phyloP scores from a whole-genome alignment of 2,113 vertebrate species.

The Lampris megalopsis region DNA sequence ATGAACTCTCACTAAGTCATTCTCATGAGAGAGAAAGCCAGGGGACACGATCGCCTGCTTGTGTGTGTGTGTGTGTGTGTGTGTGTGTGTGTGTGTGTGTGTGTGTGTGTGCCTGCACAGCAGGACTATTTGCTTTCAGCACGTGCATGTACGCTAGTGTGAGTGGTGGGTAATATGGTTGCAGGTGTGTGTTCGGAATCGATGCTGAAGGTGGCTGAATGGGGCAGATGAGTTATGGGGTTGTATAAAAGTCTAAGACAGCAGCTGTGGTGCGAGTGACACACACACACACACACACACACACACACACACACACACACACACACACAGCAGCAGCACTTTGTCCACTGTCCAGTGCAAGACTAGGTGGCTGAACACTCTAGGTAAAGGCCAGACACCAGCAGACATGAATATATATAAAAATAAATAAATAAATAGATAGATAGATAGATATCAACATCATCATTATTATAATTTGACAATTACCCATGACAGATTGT shows the following conservation, averaged over 20 bases:
- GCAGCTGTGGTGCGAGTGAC: neutral
- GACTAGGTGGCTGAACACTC: neutral
- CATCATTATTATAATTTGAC: too few species aligned
- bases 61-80: conserved; percentile 11
- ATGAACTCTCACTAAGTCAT: conserved; percentile 75
- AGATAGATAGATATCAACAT: too few species aligned
- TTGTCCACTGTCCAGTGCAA: neutral
- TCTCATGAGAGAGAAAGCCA: conserved; percentile 55
- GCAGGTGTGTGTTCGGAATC: conserved; percentile 1
- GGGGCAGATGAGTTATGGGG: conserved; percentile 73
- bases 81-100: neutral
- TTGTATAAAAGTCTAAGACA: conserved; percentile 54
- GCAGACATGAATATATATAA: too few species aligned
- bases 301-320: conserved; percentile 29
- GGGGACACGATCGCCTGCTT: neutral
- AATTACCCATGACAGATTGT: too few species aligned
- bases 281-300: conserved; percentile 15
- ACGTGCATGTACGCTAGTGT: neutral
- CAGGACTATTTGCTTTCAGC: neutral
- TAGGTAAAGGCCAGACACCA: too few species aligned
- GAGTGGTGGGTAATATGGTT: neutral
- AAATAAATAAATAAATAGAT: too few species aligned
- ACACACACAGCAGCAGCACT: conserved; percentile 1
- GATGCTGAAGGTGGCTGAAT: conserved; percentile 23
- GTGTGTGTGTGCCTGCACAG: neutral